A percentile compares a stretch with the other conserved stretches of the same genome.
Evolutionary conservation across 2,797 vertebrate genomes (phyloP).

Genomic region (Megalops cyprinoides): DNA sequence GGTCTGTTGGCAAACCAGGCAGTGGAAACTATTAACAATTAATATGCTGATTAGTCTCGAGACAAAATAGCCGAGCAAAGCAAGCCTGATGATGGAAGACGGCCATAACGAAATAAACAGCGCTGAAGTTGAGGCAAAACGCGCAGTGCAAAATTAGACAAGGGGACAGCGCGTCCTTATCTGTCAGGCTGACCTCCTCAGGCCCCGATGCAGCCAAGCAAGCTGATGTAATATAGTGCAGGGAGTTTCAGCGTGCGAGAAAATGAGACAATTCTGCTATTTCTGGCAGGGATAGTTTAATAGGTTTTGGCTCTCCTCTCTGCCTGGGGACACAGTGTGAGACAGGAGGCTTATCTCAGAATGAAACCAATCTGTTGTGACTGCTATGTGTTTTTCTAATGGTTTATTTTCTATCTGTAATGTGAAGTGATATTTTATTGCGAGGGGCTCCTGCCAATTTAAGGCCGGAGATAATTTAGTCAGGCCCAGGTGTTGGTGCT

Average conservation of each 20-base stretch:
- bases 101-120: conserved; percentile 43
- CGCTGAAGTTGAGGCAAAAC: conserved; percentile 46
- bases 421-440: conserved; percentile 75
- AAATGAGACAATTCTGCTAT: conserved; percentile 18
- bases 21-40: conserved; percentile 49
- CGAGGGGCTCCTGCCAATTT: conserved; percentile 59
- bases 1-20: conserved; percentile 48
- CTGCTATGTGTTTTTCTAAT: conserved; percentile 68
- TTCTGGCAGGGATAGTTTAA: conserved; percentile 70
- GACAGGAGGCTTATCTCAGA: conserved; percentile 73
- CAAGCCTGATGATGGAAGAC: conserved; percentile 21
- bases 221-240: conserved; percentile 12
- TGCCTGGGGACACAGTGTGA: conserved; percentile 68
- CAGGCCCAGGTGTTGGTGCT: conserved; percentile 5
- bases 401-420: conserved; percentile 71
- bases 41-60: conserved; percentile 55
- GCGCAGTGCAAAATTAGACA: conserved; percentile 62
- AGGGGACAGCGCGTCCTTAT: conserved; percentile 55
- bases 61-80: conserved; percentile 63
- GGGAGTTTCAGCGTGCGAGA: neutral
- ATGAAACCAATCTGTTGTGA: conserved; percentile 81
- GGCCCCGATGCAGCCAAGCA: neutral
- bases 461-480: neutral
- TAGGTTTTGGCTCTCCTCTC: conserved; percentile 76
- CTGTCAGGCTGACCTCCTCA: neutral